Base-by-base conservation (phyloP, 2,888 invertebrate species). In the Chirona hameri region DNA sequence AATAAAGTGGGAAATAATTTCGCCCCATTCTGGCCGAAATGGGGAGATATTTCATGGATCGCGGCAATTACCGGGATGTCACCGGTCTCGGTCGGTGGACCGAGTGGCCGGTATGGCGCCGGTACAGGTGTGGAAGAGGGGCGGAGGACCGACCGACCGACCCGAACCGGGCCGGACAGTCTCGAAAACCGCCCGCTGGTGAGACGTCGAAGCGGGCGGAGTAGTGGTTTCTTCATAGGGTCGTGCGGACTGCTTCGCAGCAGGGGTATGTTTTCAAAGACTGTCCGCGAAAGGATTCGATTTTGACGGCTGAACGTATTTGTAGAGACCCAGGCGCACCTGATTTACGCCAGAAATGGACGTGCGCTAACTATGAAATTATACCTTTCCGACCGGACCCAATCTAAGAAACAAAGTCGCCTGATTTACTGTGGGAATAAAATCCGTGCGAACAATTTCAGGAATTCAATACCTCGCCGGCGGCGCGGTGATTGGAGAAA, bases 391-490 rank as follows among this genome's bases (percentile, higher is more conserved):
- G 29, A 69, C 29, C 29, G 69, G n/a, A 69, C 12, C 69, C 69
- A 69, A 69, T 69, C 69, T n/a, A 27, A 69, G 69, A 69, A 69
- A 69, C 69, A 69, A 69, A 69, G 69, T 69, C 69, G n/a, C n/a
- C 69, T 69, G 69, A 69, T 69, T 69, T 69, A 69, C 69, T 69
- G 69, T 69, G 69, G 69, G 69, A 69, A 69, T 29, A 69, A 69
- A 69, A 29, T n/a, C 69, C 4, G 29, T n/a, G 69, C 15, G 69
- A 69, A 69, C 69, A 69, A 69, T 69, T 69, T 15, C 69, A 69
- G 69, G 69, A 69, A 69, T 69, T 69, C 69, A 14, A 15, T 69
- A 9, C 29, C 69, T 27, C 0, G 27, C 27, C 10, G 21, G 57
- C 21, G 18, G 65, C 27, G 65, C 65, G 29, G 14, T 15, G 15